Percentiles rank a stretch among this genome's conserved stretches.
Conservation (phyloP, 2,888 invertebrate genomes). For the Hymenopus coronatus region DNA sequence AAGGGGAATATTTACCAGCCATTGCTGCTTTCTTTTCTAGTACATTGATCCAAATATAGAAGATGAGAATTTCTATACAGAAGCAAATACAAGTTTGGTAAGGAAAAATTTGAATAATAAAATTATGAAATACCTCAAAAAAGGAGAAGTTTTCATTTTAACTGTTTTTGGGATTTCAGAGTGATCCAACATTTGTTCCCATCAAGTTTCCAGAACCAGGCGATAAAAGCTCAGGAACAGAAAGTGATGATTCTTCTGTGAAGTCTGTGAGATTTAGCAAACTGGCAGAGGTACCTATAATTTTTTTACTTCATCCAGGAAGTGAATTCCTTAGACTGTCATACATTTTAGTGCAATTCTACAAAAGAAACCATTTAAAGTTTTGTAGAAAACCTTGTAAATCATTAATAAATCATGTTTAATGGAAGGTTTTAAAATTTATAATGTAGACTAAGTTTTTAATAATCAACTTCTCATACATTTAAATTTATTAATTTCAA, state of each 20-base stretch:
- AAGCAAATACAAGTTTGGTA: slow-evolving; percentile 64
- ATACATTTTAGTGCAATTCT: no score
- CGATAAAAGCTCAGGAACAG: slow-evolving; percentile 66
- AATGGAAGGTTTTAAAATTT: no score
- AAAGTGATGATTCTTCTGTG: slow-evolving; percentile 81
- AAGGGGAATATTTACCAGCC: no score
- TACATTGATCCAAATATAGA: slow-evolving; percentile 74
- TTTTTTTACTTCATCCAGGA: neutral
- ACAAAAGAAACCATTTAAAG: no score
- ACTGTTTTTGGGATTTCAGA: slow-evolving; percentile 53
- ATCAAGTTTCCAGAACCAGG: slow-evolving; percentile 72
- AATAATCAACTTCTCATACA: no score
- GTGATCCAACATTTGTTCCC: slow-evolving; percentile 89
- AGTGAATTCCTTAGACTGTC: no score
- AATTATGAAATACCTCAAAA: neutral
- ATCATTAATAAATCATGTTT: no score
- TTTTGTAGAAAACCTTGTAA: no score
- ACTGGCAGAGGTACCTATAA: slow-evolving; percentile 63
- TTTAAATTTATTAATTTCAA: no score
- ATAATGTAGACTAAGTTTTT: no score
- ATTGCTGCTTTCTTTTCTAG: slow-evolving; percentile 42
- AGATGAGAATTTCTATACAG: slow-evolving; percentile 75
- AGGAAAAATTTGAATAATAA: slow-evolving; percentile 39
- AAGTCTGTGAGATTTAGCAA: slow-evolving; percentile 89
- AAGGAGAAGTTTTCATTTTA: neutral